A percentile compares a stretch with the other conserved stretches of the same genome.
Evolutionary conservation across 2,113 vertebrate genomes (phyloP).

Genomic region (Bos javanicus): DNA sequence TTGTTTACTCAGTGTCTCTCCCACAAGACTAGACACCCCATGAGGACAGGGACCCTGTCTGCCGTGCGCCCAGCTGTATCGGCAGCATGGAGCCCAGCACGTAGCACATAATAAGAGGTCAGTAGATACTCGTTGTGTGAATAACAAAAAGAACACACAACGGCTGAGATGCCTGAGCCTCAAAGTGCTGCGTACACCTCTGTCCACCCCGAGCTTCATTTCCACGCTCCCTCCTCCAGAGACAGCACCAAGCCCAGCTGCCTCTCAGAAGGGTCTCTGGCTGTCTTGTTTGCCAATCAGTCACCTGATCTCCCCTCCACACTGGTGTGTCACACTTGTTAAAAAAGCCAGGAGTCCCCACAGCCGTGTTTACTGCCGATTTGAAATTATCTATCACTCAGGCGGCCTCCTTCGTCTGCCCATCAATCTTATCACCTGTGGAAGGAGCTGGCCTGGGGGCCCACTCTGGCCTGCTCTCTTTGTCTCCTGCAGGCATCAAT

Average conservation of each 20-base stretch:
- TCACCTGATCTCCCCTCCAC: background rate
- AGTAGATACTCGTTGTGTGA: background rate
- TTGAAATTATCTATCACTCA: constrained; percentile 38
- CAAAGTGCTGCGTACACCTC: fast-evolving
- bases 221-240: fast-evolving
- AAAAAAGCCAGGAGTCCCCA: background rate
- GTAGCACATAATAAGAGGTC: fast-evolving
- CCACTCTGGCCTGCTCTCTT: background rate
- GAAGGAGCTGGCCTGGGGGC: background rate
- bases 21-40: fast-evolving
- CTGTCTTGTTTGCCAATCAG: background rate
- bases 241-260: background rate
- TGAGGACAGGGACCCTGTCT: fast-evolving
- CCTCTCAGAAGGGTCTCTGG: background rate
- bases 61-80: background rate
- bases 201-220: fast-evolving
- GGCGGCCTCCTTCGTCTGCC: background rate
- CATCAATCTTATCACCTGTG: constrained; percentile 19
- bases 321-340: background rate
- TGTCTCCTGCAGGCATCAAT: constrained; percentile 42
- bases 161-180: background rate
- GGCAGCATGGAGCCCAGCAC: fast-evolving
- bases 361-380: background rate
- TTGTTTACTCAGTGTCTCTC: background rate
- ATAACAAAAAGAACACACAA: background rate